A percentile compares a stretch with the other conserved stretches of the same genome.
Conservation (phyloP, 2,113 vertebrate species). For the Tretioscincus oriximinensis region DNA sequence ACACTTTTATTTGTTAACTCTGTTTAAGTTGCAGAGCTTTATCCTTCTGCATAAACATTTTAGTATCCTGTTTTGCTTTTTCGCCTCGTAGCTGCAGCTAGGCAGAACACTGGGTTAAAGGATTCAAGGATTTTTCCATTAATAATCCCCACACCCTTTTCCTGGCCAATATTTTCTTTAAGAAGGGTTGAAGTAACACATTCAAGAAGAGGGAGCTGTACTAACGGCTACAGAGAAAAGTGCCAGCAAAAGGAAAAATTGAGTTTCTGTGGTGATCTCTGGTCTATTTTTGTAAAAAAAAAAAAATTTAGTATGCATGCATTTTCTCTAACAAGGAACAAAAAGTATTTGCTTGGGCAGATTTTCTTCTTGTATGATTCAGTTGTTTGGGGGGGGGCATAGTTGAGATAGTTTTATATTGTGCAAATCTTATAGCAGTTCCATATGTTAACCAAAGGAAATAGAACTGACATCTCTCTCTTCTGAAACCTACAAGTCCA, state of each 20-base stretch:
- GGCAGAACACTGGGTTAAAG: constrained; percentile 37
- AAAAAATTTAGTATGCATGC: accelerated
- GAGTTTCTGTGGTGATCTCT: neutral
- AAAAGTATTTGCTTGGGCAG: neutral
- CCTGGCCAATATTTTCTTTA: constrained; percentile 57
- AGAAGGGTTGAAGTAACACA: constrained; percentile 68
- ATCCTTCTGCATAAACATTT: constrained; percentile 28
- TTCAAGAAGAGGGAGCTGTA: constrained; percentile 58
- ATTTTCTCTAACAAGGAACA: neutral
- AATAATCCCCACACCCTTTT: constrained; percentile 64
- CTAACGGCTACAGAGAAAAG: neutral
- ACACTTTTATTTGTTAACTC: constrained; percentile 13
- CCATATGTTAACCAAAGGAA: neutral
- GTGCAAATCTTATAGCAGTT: neutral
- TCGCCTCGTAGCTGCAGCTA: constrained; percentile 53
- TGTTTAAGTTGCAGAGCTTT: constrained; percentile 40
- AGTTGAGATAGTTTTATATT: neutral
- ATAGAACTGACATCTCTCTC: neutral
- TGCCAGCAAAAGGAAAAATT: neutral
- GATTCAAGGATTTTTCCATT: constrained; percentile 71
- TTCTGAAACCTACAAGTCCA: neutral
- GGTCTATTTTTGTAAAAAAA: neutral
- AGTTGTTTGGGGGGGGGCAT: neutral
- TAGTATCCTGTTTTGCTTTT: constrained; percentile 59
- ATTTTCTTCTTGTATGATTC: neutral